A percentile compares a stretch with the other conserved stretches of the same genome.
phyloP scores from a whole-genome alignment of 2,797 vertebrate genomes.

The Ispidina picta region DNA sequence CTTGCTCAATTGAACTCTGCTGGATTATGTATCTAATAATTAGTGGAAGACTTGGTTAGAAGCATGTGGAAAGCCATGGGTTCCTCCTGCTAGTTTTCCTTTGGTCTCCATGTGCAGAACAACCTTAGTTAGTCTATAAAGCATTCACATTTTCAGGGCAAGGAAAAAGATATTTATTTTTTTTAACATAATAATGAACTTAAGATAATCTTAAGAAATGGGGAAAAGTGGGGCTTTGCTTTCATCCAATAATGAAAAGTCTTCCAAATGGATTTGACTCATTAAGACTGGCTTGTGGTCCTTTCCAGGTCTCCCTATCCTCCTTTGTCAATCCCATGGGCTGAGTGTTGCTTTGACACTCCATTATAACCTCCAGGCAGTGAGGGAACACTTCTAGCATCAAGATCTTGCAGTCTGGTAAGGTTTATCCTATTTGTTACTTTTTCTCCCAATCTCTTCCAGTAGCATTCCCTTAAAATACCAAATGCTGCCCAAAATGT shows the following conservation, averaged over 20 bases:
- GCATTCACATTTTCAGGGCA: not conserved
- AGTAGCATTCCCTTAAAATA: not conserved
- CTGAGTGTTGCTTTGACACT: not conserved
- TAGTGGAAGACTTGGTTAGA: not conserved
- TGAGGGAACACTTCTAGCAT: not conserved
- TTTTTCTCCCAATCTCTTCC: not conserved
- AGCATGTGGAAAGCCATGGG: rapidly evolving
- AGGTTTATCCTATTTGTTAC: not conserved
- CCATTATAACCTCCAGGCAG: not conserved
- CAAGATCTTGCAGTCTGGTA: not conserved
- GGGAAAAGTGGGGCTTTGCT: not conserved
- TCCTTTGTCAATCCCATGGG: not conserved
- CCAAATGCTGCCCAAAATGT: not conserved
- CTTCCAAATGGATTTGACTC: not conserved
- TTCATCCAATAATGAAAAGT: not conserved
- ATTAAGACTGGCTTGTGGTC: not conserved
- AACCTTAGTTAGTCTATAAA: not conserved
- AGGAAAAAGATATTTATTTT: not conserved
- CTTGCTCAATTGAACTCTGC: not conserved
- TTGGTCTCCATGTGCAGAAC: not conserved
- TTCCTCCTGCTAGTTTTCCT: not conserved
- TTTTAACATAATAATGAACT: not conserved
- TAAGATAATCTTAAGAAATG: not conserved
- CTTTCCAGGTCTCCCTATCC: not conserved
- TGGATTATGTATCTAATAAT: not conserved